phyloP scores from a whole-genome alignment of 2,888 invertebrate genomes.

The Campaea margaritaria region DNA sequence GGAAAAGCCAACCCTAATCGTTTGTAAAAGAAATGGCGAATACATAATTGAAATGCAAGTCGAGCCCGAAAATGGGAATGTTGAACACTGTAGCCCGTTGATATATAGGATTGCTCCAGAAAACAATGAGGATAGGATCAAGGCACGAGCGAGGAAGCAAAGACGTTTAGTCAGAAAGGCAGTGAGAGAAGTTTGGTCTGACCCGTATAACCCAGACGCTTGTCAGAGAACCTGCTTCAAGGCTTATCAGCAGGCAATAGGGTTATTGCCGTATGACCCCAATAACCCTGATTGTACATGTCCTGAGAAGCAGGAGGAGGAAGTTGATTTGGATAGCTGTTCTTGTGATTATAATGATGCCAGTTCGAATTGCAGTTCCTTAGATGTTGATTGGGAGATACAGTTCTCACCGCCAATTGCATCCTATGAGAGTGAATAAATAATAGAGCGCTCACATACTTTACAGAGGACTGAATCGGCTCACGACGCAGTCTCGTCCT shows the following conservation, averaged over 20 bases:
- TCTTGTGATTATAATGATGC: slow-evolving; percentile 55
- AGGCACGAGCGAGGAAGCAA: slow-evolving; percentile 51
- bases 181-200: slow-evolving; percentile 55
- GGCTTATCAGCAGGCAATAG: slow-evolving; percentile 63
- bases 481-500: too few relatives aligned
- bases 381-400: slow-evolving; percentile 75
- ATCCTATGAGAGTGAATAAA: slow-evolving; percentile 8
- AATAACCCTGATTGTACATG: slow-evolving; percentile 51
- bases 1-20: slow-evolving; percentile 65
- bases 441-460: not conserved
- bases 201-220: slow-evolving; percentile 61
- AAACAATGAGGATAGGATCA: slow-evolving; percentile 58
- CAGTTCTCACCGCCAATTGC: slow-evolving; percentile 70
- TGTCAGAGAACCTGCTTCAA: slow-evolving; percentile 64
- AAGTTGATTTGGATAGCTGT: slow-evolving; percentile 46
- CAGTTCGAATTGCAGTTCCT: slow-evolving; percentile 62
- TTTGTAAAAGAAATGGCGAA: slow-evolving; percentile 68
- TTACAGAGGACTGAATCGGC: not conserved
- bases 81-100: slow-evolving; percentile 57
- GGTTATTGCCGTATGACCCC: slow-evolving; percentile 48
- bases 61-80: slow-evolving; percentile 41
- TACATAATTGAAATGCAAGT: slow-evolving; percentile 70
- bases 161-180: slow-evolving; percentile 53
- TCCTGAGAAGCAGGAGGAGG: slow-evolving; percentile 36
- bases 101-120: slow-evolving; percentile 65